Base-by-base conservation (phyloP, 2,113 vertebrate genomes). In the Aramus guarauna region DNA sequence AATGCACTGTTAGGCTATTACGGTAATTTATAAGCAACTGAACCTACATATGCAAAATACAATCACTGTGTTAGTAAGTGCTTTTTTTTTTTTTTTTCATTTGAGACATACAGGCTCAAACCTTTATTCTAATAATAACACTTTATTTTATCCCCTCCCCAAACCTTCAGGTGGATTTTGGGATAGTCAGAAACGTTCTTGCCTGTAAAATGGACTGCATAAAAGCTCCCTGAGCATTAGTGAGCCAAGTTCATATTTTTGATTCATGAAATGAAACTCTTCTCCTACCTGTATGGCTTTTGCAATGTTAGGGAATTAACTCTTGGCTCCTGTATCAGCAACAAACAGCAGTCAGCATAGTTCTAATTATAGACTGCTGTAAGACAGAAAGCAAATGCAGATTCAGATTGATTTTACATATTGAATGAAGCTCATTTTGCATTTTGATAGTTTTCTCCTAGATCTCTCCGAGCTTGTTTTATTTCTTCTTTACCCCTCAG, bases 321-420 rank as follows among this genome's bases (percentile, higher is more conserved):
- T 94, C n/a, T 89, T 86, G 52, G 45, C 43, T 92, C 73, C 45
- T 81, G 41, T 74, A 73, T 88, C 52, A 71, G 59, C 72, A 93
- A 74, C 79, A 77, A 92, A 86, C 24, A 88, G 52, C 55, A 92
- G 79, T 83, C 90, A 96, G 92, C 43, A 74, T 9, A 80, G 52
- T 85, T 83, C 55, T 94, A 94, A 88, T 91, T 86, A 81, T 68
- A 92, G 52, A 62, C 55, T 90, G 71, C 83, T 77, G 41, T 41
- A 76, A 93, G 82, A 92, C 32, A 85, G 62, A 92, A 88, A 67
- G 39, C n/a, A 88, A 97, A 84, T 64, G 64, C 63, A 92, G 68
- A 88, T 81, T 77, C 47, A 39, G 60, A 72, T 52, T 68, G 94
- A 94, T 96, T 96, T 96, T 97, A 77, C 88, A 81, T 92, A 78